Base-by-base conservation (phyloP, 2,113 vertebrate species). In the Ahaetulla prasina region DNA sequence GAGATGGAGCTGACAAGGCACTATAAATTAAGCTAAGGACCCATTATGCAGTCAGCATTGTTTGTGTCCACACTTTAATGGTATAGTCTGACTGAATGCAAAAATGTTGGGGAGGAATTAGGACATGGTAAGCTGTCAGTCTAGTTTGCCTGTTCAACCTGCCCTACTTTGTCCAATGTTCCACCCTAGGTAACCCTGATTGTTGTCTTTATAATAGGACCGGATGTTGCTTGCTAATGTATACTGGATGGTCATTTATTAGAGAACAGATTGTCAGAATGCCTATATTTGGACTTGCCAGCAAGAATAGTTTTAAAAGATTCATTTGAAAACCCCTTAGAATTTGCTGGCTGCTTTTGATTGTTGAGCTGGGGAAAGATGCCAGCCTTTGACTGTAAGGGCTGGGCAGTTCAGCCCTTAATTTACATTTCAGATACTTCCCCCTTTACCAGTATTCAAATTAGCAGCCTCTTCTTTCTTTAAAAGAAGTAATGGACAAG, bases 401-500 rank as follows among this genome's bases (percentile, higher is more conserved):
- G 68, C 6, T 87, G 63, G 85, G 86, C 53, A 50, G 0, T 5
- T 12, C 39, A 50, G 52, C 11, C 50, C 45, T 25, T 23, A 50
- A 18, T 45, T 50, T 54, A 43, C 84, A 86, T 53, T 90, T 49
- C 54, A 53, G 27, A 14, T 74, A 35, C 8, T 12, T 25, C 55
- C 30, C 12, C 87, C 18, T 53, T 27, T 53, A 35, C 35, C 53
- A 50, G 8, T 30, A 20, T 53, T 89, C 39, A 91, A 47, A 39
- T 86, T 90, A 91, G 30, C 0, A 1, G 27, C 90, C 88, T 84
- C 8, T 60, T 93, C 89, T 27, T 3, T 1, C 5, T 0, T 3
- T 89, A 90, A 43, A 96, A 94, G 94, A 93, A 94, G 94, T 94
- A 93, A 45, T 47, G 39, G 52, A 89, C 47, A 35, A 50, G 27